Conservation (phyloP, 2,888 invertebrate genomes). For the Lordiphosa andalusiaca region DNA sequence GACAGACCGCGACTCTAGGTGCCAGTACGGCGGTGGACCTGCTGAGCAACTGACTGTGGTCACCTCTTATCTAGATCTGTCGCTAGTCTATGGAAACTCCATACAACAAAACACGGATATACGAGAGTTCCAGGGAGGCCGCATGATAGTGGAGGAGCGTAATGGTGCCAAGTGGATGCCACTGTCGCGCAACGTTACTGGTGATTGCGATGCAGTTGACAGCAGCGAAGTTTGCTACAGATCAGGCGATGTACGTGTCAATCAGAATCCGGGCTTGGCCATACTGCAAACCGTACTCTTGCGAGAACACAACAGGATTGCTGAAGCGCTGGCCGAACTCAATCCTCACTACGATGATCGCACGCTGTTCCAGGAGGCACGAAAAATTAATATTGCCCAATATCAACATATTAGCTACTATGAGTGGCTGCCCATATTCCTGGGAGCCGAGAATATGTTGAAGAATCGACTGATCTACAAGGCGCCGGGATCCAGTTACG, state of each 20-base stretch:
- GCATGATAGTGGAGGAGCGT: conserved; percentile 84
- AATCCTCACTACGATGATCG: conserved; percentile 83
- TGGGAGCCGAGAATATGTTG: conserved; percentile 80
- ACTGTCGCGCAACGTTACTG: conserved; percentile 84
- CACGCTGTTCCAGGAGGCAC: conserved; percentile 81
- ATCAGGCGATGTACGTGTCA: conserved; percentile 83
- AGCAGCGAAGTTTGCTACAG: conserved; percentile 88
- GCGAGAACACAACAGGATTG: conserved; percentile 82
- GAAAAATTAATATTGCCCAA: conserved; percentile 81
- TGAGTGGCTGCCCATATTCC: conserved; percentile 82
- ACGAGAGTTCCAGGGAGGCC: conserved; percentile 86
- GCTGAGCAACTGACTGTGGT: conserved; percentile 85
- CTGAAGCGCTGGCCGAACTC: conserved; percentile 77
- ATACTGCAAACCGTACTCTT: conserved; percentile 81
- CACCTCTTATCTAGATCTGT: conserved; percentile 85
- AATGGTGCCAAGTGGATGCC: conserved; percentile 88
- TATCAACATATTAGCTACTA: conserved; percentile 82
- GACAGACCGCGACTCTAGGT: conserved; percentile 84
- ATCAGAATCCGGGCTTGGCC: conserved; percentile 81
- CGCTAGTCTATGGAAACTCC: conserved; percentile 90
- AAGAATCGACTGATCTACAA: conserved; percentile 79
- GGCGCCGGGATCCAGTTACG: conserved; percentile 72
- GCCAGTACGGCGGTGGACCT: conserved; percentile 81
- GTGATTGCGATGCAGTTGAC: conserved; percentile 85
- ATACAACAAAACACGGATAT: conserved; percentile 84